Base-by-base conservation (phyloP, 2,797 vertebrate species). In the Gobionotothen gibberifrons region DNA sequence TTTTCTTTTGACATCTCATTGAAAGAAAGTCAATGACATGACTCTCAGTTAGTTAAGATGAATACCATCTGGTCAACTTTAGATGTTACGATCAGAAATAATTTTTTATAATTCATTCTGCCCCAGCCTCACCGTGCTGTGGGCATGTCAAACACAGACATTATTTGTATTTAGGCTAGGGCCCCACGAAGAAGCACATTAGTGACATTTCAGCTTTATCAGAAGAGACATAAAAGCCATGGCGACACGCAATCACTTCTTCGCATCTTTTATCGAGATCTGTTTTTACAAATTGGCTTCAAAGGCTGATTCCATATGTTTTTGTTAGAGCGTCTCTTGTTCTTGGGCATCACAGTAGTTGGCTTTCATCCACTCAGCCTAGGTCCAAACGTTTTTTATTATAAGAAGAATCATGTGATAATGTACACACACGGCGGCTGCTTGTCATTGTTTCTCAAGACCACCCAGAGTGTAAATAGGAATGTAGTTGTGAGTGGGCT, bases 391-490 rank as follows among this genome's bases (percentile, higher is more conserved):
- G 39, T 40, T 71, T 49, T 69, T 70, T 55, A 69, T 52, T 60
- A 52, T 9, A 62, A 74, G 79, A 78, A 75, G 47, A 77, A 86
- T 87, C 51, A 49, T 36, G 61, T 69, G 72, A 80, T 85, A 89
- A 90, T 77, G 72, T 86, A 80, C 69, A 85, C 79, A 76, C 69
- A 70, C 7, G 21, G 74, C 43, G 36, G 66, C 74, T 81, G 68
- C 46, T 82, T 81, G 68, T 81, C 69, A 57, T 80, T 54, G 55
- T 87, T 82, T 74, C 70, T 67, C 19, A 42, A 65, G 92, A 90
- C 91, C 91, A 92, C 90, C 88, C 87, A 87, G 40, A 40, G 69
- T 86, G 86, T 83, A 82, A 78, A 82, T 67, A 88, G 56, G 17
- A 83, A 66, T 1, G n/a, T 51, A 66, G 46, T 73, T 76, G 51